Base-by-base conservation (phyloP, 2,888 invertebrate species). In the Rhingia campestris region DNA sequence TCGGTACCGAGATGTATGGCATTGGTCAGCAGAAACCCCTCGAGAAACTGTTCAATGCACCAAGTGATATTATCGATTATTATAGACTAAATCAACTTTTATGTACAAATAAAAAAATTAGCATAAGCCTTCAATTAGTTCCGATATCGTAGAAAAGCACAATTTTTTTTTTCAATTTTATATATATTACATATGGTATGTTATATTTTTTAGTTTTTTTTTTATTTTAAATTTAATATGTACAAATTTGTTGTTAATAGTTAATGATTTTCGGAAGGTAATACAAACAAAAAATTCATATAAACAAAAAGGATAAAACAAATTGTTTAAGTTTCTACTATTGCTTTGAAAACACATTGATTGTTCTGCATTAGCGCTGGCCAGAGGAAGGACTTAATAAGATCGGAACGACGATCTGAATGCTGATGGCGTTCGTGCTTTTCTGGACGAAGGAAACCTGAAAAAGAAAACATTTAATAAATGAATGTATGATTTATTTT, bases 301-400 rank as follows among this genome's bases (percentile, higher is more conserved):
- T 45, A 66, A 47, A 45, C 45, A 63, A 32, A 22, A 22, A 22
- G 22, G 22, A 4, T 14, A 53, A 35, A 30, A 12, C 0, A 51
- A 63, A 37, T 14, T 12, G 45, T 51, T 91, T 92, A 97, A 74
- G 97, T 97, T 86, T 97, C 94, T 49, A 97, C 97, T 33, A 97
- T 95, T 2, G 96, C 97, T 90, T 97, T 95, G 91, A 96, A 95
- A 76, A 96, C 95, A 90, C 96, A 97, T 51, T 94, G 93, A 87
- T 94, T 95, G 32, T 94, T 94, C 86, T 96, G 95, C 91, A 96
- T 93, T 54, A 97, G 92, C 0, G 96, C 95, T 0, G 97, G 97
- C 97, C 97, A 97, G 64, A 97, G 93, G 91, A 96, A 97, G 2
- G 95, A 94, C 89, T 94, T 94, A 88, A 97, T 95, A 58, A 94